These are phyloP conservation scores for Dioctria rufipes DNA, from an alignment of 2,888 invertebrate species.

Conservation along the genomic window DNA sequence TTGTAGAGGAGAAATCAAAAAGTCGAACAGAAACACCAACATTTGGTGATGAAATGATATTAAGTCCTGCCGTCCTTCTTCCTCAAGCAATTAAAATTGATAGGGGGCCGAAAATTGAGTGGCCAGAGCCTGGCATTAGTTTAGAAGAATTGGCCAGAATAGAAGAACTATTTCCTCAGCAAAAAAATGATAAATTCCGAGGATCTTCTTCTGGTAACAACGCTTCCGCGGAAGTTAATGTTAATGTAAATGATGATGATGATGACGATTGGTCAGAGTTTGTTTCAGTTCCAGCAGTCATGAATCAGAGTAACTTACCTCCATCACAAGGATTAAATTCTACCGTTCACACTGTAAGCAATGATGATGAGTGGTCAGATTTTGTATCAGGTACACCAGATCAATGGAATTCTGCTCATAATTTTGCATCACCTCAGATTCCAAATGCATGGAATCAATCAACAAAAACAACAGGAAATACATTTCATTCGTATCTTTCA, in stretches of 20 bases:
- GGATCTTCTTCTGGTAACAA: neutral
- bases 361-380: slow-evolving; percentile 75
- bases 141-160: slow-evolving; percentile 70
- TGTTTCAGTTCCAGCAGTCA: slow-evolving; percentile 68
- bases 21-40: slow-evolving; percentile 63
- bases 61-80: slow-evolving; percentile 68
- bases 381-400: slow-evolving; percentile 73
- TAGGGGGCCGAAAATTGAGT: slow-evolving; percentile 71
- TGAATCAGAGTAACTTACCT: neutral
- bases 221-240: slow-evolving; percentile 17
- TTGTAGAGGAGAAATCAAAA: slow-evolving; percentile 28
- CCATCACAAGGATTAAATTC: slow-evolving; percentile 54
- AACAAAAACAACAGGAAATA: slow-evolving; percentile 47
- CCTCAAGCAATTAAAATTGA: slow-evolving; percentile 66
- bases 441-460: slow-evolving; percentile 59
- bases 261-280: slow-evolving; percentile 76
- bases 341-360: slow-evolving; percentile 10
- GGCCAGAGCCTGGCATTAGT: slow-evolving; percentile 72
- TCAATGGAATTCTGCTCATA: slow-evolving; percentile 34
- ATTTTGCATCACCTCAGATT: slow-evolving; percentile 60
- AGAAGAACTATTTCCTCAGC: slow-evolving; percentile 69
- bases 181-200: slow-evolving; percentile 32
- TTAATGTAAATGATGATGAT: slow-evolving; percentile 59
- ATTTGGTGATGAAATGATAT: slow-evolving; percentile 65
- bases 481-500: slow-evolving; percentile 34